Percentiles rank a stretch among this genome's conserved stretches.
phyloP scores from a whole-genome alignment of 2,888 invertebrate genomes.

The Eueremaeus valkanovi region DNA sequence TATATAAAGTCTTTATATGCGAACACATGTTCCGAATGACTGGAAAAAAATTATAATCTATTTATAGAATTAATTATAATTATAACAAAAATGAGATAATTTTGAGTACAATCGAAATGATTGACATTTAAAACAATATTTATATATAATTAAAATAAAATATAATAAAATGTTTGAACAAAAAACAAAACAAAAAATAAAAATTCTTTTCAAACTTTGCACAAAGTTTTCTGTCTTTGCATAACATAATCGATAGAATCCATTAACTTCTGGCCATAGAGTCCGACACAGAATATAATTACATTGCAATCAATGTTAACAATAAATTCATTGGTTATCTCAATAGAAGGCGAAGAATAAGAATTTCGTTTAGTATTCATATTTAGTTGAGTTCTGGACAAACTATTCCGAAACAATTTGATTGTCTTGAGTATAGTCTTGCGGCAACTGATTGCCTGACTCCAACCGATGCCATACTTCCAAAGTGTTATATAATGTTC shows the following conservation, averaged over 20 bases:
- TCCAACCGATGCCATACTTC: slow-evolving; percentile 50
- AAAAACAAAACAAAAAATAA: not conserved
- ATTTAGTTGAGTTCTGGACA: not conserved
- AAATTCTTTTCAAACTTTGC: not conserved
- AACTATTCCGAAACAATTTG: slow-evolving; percentile 19
- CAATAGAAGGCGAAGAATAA: not conserved
- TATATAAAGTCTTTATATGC: no score
- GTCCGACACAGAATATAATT: slow-evolving; percentile 22
- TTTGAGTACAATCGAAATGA: no score
- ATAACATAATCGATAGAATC: slow-evolving; percentile 12
- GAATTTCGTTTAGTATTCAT: no score
- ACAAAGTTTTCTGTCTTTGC: not conserved
- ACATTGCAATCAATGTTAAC: not conserved
- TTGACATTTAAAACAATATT: not conserved
- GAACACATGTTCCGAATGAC: no score
- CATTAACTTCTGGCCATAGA: slow-evolving; percentile 12
- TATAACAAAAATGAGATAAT: no score
- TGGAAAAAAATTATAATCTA: no score
- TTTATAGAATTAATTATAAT: no score
- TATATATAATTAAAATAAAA: not conserved
- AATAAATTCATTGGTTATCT: not conserved
- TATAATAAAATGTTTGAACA: not conserved
- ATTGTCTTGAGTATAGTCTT: slow-evolving; percentile 46
- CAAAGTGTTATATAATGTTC: slow-evolving; percentile 51
- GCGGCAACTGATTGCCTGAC: slow-evolving; percentile 49